phyloP scores from a whole-genome alignment of 2,797 vertebrate species.

The Coracias cyanogaster region DNA sequence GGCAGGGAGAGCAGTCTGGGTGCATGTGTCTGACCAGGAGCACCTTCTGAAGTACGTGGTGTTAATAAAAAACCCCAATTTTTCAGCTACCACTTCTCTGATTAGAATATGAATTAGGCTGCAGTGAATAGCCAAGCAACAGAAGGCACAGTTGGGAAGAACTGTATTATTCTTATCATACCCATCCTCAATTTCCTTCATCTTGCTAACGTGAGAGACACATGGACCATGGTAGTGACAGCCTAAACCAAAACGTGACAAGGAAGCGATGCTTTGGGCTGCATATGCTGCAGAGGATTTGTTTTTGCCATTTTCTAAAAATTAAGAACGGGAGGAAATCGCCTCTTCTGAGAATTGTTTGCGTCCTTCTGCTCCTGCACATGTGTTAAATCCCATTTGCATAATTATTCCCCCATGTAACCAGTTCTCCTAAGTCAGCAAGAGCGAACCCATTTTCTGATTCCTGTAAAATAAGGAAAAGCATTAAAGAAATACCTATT shows the following conservation, averaged over 20 bases:
- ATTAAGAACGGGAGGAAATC: not conserved
- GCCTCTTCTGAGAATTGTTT: not conserved
- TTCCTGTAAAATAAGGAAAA: not conserved
- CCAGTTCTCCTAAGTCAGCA: not conserved
- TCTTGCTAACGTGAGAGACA: constrained; percentile 26
- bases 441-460: not conserved
- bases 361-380: not conserved
- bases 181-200: constrained; percentile 31
- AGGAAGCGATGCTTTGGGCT: constrained; percentile 26
- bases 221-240: not conserved
- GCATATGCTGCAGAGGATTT: not conserved
- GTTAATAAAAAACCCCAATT: constrained; percentile 58
- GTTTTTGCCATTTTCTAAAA: not conserved
- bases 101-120: constrained; percentile 79
- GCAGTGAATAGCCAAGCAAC: constrained; percentile 65
- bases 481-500: not conserved
- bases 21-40: not conserved
- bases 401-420: constrained; percentile 1
- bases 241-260: constrained; percentile 15
- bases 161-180: constrained; percentile 51
- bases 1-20: not conserved
- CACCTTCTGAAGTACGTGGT: constrained; percentile 29
- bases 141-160: constrained; percentile 57
- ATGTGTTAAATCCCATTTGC: not conserved
- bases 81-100: constrained; percentile 68